phyloP scores from a whole-genome alignment of 2,113 vertebrate genomes.

The Rhadina sibilatrix region DNA sequence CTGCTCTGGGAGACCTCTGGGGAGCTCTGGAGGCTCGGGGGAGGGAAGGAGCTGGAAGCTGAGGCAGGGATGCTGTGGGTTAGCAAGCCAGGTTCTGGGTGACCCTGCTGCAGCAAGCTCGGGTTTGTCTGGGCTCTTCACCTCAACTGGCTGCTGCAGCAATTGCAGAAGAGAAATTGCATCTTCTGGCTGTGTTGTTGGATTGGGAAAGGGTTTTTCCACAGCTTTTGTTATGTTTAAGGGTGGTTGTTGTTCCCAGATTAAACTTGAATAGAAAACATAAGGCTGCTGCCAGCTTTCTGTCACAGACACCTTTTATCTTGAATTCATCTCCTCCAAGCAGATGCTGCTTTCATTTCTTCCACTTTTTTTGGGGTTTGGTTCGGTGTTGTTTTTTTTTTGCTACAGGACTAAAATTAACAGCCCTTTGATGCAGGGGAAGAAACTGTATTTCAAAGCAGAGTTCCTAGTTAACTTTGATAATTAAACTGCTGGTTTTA shows the following conservation, averaged over 20 bases:
- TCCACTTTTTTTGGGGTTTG: not conserved
- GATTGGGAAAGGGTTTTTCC: constrained; percentile 57
- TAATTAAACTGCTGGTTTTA: constrained; percentile 2
- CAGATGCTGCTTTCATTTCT: constrained; percentile 56
- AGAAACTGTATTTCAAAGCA: constrained; percentile 44
- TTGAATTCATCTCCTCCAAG: constrained; percentile 38
- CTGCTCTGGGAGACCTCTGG: not conserved
- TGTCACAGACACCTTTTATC: constrained; percentile 62
- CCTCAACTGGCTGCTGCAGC: not conserved
- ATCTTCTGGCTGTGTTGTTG: constrained; percentile 3
- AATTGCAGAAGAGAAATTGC: not conserved
- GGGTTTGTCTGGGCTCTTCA: not conserved
- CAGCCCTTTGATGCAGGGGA: constrained; percentile 18
- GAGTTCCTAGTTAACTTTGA: not conserved
- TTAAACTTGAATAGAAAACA: constrained; percentile 41
- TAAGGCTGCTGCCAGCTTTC: constrained; percentile 38
- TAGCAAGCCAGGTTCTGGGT: not conserved
- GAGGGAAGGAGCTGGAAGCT: not conserved
- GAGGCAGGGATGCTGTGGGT: not conserved
- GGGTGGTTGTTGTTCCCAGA: constrained; percentile 27
- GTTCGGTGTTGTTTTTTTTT: not conserved
- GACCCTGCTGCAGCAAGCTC: not conserved
- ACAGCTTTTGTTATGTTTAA: constrained; percentile 45
- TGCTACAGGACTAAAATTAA: constrained; percentile 8
- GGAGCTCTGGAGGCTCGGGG: not conserved